These are phyloP conservation scores for Nixonia krombeini DNA, from an alignment of 1,140 invertebrate genomes.

Conservation along the genomic window DNA sequence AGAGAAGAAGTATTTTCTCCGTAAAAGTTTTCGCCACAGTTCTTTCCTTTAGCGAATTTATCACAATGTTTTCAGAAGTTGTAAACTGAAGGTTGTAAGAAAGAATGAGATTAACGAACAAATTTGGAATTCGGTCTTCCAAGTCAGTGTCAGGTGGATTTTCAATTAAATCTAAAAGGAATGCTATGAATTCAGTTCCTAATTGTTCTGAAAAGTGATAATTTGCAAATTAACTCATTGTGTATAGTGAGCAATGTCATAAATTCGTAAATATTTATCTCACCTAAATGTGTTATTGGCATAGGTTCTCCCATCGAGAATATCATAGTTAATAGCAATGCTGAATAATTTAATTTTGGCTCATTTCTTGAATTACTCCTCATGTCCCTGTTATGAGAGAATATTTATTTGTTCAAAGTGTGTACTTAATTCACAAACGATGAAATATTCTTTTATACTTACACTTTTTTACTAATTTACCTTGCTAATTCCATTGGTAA, in stretches of 20 bases:
- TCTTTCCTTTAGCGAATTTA: slow-evolving; percentile 80
- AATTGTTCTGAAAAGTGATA: slow-evolving; percentile 79
- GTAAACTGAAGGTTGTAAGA: slow-evolving; percentile 91
- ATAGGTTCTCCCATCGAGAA: slow-evolving; percentile 90
- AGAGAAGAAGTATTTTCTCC: slow-evolving; percentile 87
- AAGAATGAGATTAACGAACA: slow-evolving; percentile 86
- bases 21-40: slow-evolving; percentile 87
- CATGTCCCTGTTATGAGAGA: slow-evolving; percentile 75
- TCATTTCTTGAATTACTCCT: slow-evolving; percentile 79
- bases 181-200: slow-evolving; percentile 83
- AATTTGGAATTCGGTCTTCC: slow-evolving; percentile 85
- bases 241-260: too few species aligned
- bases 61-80: slow-evolving; percentile 79
- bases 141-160: slow-evolving; percentile 81
- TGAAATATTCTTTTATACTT: slow-evolving; percentile 1
- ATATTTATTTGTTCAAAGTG: slow-evolving; percentile 19
- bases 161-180: slow-evolving; percentile 86
- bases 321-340: slow-evolving; percentile 85
- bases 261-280: too few species aligned
- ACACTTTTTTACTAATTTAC: slow-evolving; percentile 57
- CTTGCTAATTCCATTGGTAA: slow-evolving; percentile 89
- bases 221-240: too few species aligned
- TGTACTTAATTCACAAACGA: slow-evolving; percentile 4
- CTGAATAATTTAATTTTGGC: slow-evolving; percentile 81
- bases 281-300: slow-evolving; percentile 81